A percentile compares a stretch with the other conserved stretches of the same genome.
phyloP scores from a whole-genome alignment of 1,140 invertebrate genomes.

The Lethrus apterus region DNA sequence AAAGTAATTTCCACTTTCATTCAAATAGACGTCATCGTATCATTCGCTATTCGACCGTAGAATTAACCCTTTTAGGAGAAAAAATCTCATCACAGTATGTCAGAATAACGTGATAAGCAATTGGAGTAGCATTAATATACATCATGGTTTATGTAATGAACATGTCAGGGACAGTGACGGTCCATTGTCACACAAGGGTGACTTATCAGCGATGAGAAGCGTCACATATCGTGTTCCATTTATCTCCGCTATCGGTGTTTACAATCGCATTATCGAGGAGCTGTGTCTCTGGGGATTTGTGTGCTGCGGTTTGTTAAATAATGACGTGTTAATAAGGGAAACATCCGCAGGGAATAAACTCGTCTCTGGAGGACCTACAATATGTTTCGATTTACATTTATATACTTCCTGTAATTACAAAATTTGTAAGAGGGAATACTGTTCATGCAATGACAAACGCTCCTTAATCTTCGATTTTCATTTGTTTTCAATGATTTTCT shows the following conservation, averaged over 20 bases:
- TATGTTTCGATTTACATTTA: constrained; percentile 17
- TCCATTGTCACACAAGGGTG: constrained; percentile 17
- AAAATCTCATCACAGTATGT: constrained; percentile 16
- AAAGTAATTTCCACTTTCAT: constrained; percentile 8
- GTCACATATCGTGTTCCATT: constrained; percentile 17
- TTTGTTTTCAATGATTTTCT: too few species aligned
- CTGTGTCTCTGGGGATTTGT: constrained; percentile 9
- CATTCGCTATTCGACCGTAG: too few species aligned
- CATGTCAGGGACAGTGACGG: constrained; percentile 18
- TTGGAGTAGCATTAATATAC: constrained; percentile 13
- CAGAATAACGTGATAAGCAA: constrained; percentile 14
- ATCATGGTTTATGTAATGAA: constrained; percentile 17
- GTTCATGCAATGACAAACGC: too few species aligned
- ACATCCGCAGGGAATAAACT: constrained; percentile 3
- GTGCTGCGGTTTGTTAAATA: constrained; percentile 15
- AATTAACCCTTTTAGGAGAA: too few species aligned
- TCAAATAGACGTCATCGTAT: too few species aligned
- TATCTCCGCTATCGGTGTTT: constrained; percentile 19
- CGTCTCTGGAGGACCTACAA: constrained; percentile 6
- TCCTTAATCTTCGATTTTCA: too few species aligned
- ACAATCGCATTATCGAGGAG: constrained; percentile 16
- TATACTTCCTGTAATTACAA: too few species aligned
- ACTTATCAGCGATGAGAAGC: constrained; percentile 15
- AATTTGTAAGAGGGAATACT: too few species aligned
- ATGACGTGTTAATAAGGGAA: constrained; percentile 10